Conservation (phyloP, 1,140 invertebrate genomes). For the Pissodes strobi region DNA sequence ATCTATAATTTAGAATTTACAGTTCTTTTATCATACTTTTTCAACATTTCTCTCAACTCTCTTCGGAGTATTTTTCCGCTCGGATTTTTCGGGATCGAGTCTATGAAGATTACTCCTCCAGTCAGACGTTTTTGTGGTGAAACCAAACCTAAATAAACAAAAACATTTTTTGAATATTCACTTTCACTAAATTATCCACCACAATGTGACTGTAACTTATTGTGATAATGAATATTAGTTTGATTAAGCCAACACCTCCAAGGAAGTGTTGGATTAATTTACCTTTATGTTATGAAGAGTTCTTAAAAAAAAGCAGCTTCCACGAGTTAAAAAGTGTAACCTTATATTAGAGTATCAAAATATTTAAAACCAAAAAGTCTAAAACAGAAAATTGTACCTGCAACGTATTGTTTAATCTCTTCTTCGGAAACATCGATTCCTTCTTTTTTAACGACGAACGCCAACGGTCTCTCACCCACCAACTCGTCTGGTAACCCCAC, state of each 20-base stretch:
- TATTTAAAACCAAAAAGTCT: not conserved
- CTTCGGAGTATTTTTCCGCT: slow-evolving; percentile 76
- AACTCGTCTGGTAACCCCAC: slow-evolving; percentile 68
- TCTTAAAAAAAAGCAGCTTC: too few species aligned
- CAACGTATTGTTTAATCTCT: slow-evolving; percentile 59
- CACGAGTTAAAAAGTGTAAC: too few species aligned
- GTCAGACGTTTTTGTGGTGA: slow-evolving; percentile 69
- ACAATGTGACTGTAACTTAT: too few species aligned
- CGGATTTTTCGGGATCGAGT: slow-evolving; percentile 73
- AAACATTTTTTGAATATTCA: too few species aligned
- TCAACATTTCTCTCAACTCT: slow-evolving; percentile 33
- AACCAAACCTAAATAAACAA: slow-evolving; percentile 61
- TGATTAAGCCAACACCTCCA: too few species aligned
- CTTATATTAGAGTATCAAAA: not conserved
- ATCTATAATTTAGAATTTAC: too few species aligned
- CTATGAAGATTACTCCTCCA: slow-evolving; percentile 69
- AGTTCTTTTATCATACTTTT: too few species aligned
- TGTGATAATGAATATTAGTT: too few species aligned
- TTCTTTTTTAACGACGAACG: slow-evolving; percentile 67
- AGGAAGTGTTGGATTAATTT: too few species aligned
- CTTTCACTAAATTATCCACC: too few species aligned
- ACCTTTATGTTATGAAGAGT: too few species aligned
- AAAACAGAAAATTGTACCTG: slow-evolving; percentile 54
- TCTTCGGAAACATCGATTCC: slow-evolving; percentile 55
- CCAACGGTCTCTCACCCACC: slow-evolving; percentile 71